These are phyloP conservation scores for Hoplostethus atlanticus DNA, from an alignment of 2,797 vertebrate species.

Conservation along the genomic window DNA sequence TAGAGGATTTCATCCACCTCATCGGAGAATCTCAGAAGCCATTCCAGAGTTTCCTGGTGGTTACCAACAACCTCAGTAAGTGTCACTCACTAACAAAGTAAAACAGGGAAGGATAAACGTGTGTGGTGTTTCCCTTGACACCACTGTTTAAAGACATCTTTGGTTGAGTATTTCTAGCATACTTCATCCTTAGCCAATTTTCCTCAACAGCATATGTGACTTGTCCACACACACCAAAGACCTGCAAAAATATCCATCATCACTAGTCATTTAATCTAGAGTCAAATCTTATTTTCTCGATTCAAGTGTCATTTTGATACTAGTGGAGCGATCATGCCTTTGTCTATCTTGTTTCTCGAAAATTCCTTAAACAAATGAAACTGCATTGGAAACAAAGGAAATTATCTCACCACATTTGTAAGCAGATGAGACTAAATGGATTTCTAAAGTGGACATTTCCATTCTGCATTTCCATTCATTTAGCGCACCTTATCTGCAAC, in stretches of 20 bases:
- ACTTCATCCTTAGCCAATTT: neutral
- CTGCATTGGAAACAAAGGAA: no score
- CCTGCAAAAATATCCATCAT: neutral
- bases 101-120: neutral
- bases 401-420: no score
- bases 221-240: neutral
- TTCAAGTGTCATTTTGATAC: no score
- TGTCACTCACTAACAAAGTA: neutral
- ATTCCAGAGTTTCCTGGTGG: slow-evolving; percentile 96
- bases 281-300: no score
- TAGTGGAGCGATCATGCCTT: no score
- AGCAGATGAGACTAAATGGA: no score
- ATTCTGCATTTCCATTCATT: neutral
- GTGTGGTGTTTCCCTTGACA: no score
- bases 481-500: neutral
- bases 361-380: no score
- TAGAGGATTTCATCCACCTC: slow-evolving; percentile 98
- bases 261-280: no score
- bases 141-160: no score
- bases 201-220: neutral
- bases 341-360: no score
- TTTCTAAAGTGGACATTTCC: no score
- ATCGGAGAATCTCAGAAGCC: slow-evolving; percentile 96
- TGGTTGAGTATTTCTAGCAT: neutral
- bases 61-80: slow-evolving; percentile 97